phyloP scores from a whole-genome alignment of 1,140 invertebrate genomes.

The Campodea augens region DNA sequence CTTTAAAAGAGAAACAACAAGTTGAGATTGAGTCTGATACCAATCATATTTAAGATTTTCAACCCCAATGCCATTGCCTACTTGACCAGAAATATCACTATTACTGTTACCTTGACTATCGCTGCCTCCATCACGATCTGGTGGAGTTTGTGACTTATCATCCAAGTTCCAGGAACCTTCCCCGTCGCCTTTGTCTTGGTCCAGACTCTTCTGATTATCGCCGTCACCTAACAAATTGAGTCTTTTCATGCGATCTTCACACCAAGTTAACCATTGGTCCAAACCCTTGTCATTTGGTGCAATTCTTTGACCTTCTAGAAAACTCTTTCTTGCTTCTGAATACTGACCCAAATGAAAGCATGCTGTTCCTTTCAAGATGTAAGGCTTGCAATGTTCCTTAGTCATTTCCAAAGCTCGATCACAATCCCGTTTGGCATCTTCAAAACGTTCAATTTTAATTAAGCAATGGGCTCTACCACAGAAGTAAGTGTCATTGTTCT shows the following conservation, averaged over 20 bases:
- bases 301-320: neutral
- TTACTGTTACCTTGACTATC: no score
- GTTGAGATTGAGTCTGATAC: slow-evolving; percentile 33
- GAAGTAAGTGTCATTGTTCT: neutral
- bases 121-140: no score
- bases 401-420: neutral
- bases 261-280: neutral
- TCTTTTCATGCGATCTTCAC: neutral
- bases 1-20: slow-evolving; percentile 28
- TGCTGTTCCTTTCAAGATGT: neutral
- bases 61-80: no score
- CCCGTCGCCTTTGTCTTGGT: no score
- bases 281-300: neutral
- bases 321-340: neutral
- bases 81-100: no score
- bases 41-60: slow-evolving; percentile 30
- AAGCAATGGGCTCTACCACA: neutral
- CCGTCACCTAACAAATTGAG: no score
- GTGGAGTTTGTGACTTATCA: no score
- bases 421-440: neutral
- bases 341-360: neutral
- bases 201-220: no score
- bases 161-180: no score
- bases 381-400: neutral
- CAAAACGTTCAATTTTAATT: neutral